Evolutionary conservation across 2,888 invertebrate species (phyloP), one percentile per base, ranked within the genome.

Genomic region (Drosophila flavopinicola): DNA sequence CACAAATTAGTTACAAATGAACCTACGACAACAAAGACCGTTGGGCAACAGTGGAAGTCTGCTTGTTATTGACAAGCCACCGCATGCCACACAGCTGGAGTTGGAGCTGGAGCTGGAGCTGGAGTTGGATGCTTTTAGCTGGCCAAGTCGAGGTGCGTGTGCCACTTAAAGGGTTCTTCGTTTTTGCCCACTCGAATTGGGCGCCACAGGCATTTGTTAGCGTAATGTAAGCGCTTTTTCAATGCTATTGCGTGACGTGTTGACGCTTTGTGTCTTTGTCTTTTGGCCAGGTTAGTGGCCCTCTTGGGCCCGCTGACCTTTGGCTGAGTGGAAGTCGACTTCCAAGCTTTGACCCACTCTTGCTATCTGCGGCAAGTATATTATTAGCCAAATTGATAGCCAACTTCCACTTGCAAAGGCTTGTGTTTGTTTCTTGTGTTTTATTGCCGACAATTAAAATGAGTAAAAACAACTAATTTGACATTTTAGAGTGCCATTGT

Each of bases 1-100:
- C 87, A 87, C 87, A 83, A 83, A 83, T 83, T 87, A 83, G 83
- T 83, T 72, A 83, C 83, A 83, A 87, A 78, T 74, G 85, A 84
- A 67, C 74, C 83, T 76, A 84, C 83, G 65, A 78, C 85, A 85
- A 84, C 87, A 84, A 83, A 76, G 65, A 53, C 66, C 47, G 48
- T 38, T 67, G 57, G 65, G 79, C 85, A 47, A 23, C 41, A 29
- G 44, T 56, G 58, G 37, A 49, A 61, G 59, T 53, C 48, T 41
- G 45, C 30, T 44, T 69, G 54, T 49, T 60, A 76, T 68, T 78
- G 84, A 83, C 77, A 82, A 73, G 63, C 60, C 64, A 75, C 29
- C 52, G 57, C 65, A 76, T 54, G 59, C 61, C 61, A 54, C 52
- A 49, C n/a, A 23, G 15, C 20, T 24, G 32, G 3, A 17, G 32